A percentile compares a stretch with the other conserved stretches of the same genome.
Evolutionary conservation across 2,888 invertebrate genomes (phyloP).

Genomic region (Andrena hattorfiana): DNA sequence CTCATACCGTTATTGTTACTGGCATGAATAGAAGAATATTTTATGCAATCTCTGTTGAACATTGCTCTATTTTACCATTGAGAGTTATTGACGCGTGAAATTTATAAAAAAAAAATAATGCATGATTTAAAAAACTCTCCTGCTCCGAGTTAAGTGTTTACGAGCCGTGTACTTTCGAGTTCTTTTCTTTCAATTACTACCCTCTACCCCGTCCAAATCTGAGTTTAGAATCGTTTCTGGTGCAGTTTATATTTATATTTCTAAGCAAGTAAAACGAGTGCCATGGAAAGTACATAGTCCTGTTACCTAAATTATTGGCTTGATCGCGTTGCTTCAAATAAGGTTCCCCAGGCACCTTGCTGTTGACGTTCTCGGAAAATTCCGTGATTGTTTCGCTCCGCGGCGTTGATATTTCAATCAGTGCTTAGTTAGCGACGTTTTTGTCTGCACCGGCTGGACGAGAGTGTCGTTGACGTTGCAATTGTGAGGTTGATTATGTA

Average conservation of each 20-base stretch:
- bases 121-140: too few relatives aligned
- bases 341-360: not conserved
- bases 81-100: too few relatives aligned
- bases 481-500: conserved; percentile 40
- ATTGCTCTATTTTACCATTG: too few relatives aligned
- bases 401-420: conserved; percentile 7
- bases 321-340: not conserved
- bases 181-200: too few relatives aligned
- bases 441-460: conserved; percentile 7
- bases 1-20: not conserved
- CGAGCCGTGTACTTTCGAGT: too few relatives aligned
- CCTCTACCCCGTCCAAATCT: too few relatives aligned
- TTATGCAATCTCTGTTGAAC: too few relatives aligned
- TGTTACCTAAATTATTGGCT: not conserved
- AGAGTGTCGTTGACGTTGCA: conserved; percentile 37
- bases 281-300: not conserved
- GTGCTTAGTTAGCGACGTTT: not conserved
- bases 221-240: not conserved
- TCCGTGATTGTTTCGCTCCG: not conserved
- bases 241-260: not conserved
- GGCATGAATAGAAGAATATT: too few relatives aligned
- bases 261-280: not conserved
- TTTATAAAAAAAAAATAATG: too few relatives aligned
- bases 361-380: not conserved
- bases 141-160: too few relatives aligned